Conservation (phyloP, 2,888 invertebrate species). For the Caenorhabditis parvicauda region DNA sequence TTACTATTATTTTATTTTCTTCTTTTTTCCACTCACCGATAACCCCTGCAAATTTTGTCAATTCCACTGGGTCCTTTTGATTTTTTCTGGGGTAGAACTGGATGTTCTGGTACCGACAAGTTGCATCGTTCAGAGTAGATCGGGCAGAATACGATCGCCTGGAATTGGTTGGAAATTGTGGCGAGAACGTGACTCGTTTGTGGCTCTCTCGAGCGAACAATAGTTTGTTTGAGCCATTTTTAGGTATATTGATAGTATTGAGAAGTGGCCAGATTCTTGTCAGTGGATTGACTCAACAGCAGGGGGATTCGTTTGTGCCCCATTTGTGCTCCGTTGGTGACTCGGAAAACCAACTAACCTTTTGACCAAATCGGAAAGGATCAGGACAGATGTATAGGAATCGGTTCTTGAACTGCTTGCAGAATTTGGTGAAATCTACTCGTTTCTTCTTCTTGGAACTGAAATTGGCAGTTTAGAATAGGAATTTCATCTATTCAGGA, state of each 20-base stretch:
- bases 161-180: conserved; percentile 4
- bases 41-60: conserved; percentile 34
- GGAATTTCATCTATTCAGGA: too few species aligned
- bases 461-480: too few species aligned
- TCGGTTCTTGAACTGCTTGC: conserved; percentile 56
- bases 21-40: conserved; percentile 11
- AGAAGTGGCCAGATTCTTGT: too few species aligned
- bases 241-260: too few species aligned
- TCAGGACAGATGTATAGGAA: conserved; percentile 59
- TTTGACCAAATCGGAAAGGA: conserved; percentile 49
- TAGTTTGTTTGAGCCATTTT: too few species aligned
- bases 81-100: conserved; percentile 48
- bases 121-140: conserved; percentile 56
- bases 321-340: not conserved
- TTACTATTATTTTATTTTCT: not conserved
- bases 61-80: conserved; percentile 22
- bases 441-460: conserved; percentile 25
- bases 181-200: not conserved
- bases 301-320: too few species aligned
- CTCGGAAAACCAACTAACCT: conserved; percentile 11
- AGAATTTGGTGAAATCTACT: conserved; percentile 42
- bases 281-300: too few species aligned
- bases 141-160: conserved; percentile 58
- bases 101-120: conserved; percentile 53
- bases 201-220: too few species aligned